Conservation (phyloP, 2,888 invertebrate genomes). For the Chelonus formosanus region DNA sequence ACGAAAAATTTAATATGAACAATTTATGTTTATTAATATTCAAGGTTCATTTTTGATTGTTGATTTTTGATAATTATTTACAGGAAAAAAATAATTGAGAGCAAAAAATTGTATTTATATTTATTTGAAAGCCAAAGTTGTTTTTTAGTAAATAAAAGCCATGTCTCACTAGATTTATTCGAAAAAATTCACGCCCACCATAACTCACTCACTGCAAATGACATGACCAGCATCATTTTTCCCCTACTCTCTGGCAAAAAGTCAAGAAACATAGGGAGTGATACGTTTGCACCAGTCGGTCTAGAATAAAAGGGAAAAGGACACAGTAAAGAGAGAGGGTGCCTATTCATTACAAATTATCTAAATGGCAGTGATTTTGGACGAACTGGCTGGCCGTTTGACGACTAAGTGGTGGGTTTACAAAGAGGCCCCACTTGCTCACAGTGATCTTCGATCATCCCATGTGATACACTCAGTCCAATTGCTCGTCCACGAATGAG, state of each 20-base stretch:
- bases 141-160: too few species aligned
- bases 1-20: too few species aligned
- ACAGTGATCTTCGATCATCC: slow-evolving; percentile 49
- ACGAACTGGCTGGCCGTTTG: slow-evolving; percentile 62
- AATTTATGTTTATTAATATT: too few species aligned
- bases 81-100: too few species aligned
- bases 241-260: slow-evolving; percentile 1
- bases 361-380: slow-evolving; percentile 70
- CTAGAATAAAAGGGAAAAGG: slow-evolving; percentile 34
- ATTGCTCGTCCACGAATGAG: slow-evolving; percentile 4
- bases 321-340: slow-evolving; percentile 44
- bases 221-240: slow-evolving; percentile 10
- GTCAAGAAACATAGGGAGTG: slow-evolving; percentile 26
- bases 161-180: too few species aligned
- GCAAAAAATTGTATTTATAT: too few species aligned
- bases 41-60: too few species aligned
- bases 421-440: slow-evolving; percentile 49
- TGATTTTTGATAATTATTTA: too few species aligned
- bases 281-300: slow-evolving; percentile 27
- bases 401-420: slow-evolving; percentile 65
- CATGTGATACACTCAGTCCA: slow-evolving; percentile 23
- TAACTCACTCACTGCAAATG: slow-evolving; percentile 19
- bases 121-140: too few species aligned
- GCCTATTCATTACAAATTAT: slow-evolving; percentile 72
- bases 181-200: neutral